These are phyloP conservation scores for Mesaphorura yosii DNA, from an alignment of 1,140 invertebrate genomes.

Conservation along the genomic window DNA sequence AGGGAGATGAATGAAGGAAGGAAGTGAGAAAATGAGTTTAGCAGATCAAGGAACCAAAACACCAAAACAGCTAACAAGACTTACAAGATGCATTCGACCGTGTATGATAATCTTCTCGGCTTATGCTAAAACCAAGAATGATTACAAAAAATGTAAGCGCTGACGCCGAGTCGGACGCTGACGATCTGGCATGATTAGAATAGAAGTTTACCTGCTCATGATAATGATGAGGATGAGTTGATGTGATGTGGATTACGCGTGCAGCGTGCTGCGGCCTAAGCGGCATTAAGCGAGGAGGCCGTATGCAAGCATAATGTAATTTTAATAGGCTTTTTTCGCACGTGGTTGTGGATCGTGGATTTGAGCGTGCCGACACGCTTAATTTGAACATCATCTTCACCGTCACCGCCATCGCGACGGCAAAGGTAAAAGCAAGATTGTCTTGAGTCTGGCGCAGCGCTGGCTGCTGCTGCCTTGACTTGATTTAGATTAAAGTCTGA, in stretches of 20 bases:
- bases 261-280: background rate
- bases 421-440: background rate
- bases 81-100: too few species aligned
- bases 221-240: background rate
- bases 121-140: too few species aligned
- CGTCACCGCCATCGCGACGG: background rate
- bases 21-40: too few species aligned
- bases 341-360: conserved; percentile 1
- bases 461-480: background rate
- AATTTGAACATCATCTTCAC: background rate
- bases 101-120: too few species aligned
- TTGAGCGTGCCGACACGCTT: conserved; percentile 4
- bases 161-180: background rate
- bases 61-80: too few species aligned
- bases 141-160: background rate
- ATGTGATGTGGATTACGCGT: background rate
- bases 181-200: background rate
- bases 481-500: background rate
- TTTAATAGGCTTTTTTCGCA: background rate
- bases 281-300: background rate
- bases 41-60: too few species aligned
- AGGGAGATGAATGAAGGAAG: too few species aligned
- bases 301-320: background rate
- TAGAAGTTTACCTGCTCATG: background rate
- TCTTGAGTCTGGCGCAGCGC: background rate